Evolutionary conservation across 2,113 vertebrate species (phyloP).

Genomic region (Narcine bancroftii): DNA sequence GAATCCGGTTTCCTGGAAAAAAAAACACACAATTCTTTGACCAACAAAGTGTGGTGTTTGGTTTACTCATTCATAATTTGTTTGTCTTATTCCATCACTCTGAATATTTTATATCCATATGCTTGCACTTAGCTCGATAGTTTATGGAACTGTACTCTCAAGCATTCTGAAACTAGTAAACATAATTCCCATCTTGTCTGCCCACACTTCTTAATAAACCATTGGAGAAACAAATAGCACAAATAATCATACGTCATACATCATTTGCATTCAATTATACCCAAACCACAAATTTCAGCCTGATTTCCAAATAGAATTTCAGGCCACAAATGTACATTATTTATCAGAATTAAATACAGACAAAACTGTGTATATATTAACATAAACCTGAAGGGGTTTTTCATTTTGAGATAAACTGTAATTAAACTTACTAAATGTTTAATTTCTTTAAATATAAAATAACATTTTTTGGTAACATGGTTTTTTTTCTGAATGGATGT

Average conservation of each 20-base stretch:
- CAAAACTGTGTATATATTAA: not conserved
- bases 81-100: not conserved
- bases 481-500: constrained; percentile 20
- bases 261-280: not conserved
- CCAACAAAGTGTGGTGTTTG: not conserved
- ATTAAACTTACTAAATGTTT: not conserved
- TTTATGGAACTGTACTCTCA: too few relatives aligned
- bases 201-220: not conserved
- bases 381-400: not conserved
- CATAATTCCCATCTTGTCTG: not conserved
- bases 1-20: not conserved
- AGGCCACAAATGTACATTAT: not conserved
- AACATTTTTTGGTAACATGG: not conserved
- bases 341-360: not conserved
- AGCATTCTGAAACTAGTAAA: not conserved
- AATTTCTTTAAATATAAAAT: not conserved
- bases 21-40: not conserved
- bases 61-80: not conserved
- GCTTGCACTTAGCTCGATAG: not conserved
- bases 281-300: not conserved
- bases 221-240: not conserved
- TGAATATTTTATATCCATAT: not conserved
- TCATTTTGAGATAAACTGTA: not conserved
- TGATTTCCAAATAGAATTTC: not conserved
- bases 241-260: not conserved